Conservation (phyloP, 2,797 vertebrate species). For the Ceryle rudis region DNA sequence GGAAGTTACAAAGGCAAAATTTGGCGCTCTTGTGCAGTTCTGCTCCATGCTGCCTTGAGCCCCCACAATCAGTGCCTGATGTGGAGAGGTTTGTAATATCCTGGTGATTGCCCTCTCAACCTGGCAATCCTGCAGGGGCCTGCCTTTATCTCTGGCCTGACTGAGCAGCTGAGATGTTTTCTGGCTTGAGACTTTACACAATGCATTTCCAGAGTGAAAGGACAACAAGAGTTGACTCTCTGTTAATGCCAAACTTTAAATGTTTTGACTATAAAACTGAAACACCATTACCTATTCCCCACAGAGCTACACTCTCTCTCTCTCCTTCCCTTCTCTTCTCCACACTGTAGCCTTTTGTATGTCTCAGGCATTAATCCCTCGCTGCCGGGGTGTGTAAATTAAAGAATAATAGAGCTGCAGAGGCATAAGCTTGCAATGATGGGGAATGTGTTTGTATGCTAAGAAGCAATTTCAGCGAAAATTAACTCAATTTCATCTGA, state of each 20-base stretch:
- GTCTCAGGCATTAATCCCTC: conserved; percentile 73
- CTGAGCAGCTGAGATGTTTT: background rate
- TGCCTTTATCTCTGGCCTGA: background rate
- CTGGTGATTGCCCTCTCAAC: background rate
- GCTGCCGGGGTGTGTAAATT: conserved; percentile 79
- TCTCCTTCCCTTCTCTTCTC: conserved; percentile 20
- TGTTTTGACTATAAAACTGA: conserved; percentile 69
- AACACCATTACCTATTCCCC: conserved; percentile 71
- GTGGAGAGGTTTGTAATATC: background rate
- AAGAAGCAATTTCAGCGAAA: conserved; percentile 87
- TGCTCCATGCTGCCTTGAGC: fast-evolving
- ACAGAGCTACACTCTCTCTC: background rate
- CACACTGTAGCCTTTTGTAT: conserved; percentile 66
- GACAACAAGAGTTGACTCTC: conserved; percentile 24
- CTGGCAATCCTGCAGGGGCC: background rate
- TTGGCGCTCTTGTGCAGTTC: background rate
- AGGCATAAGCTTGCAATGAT: conserved; percentile 81
- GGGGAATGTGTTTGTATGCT: conserved; percentile 85
- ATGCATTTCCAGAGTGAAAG: conserved; percentile 34
- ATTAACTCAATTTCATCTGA: conserved; percentile 86
- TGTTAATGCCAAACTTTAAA: conserved; percentile 63
- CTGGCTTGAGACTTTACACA: background rate
- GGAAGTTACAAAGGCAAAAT: background rate
- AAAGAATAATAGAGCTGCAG: conserved; percentile 84
- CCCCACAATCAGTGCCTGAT: background rate